A percentile compares a stretch with the other conserved stretches of the same genome.
Conservation (phyloP, 30 jellyfish, hydroid and myxozoan genomes). For the Pelagia noctiluca region DNA sequence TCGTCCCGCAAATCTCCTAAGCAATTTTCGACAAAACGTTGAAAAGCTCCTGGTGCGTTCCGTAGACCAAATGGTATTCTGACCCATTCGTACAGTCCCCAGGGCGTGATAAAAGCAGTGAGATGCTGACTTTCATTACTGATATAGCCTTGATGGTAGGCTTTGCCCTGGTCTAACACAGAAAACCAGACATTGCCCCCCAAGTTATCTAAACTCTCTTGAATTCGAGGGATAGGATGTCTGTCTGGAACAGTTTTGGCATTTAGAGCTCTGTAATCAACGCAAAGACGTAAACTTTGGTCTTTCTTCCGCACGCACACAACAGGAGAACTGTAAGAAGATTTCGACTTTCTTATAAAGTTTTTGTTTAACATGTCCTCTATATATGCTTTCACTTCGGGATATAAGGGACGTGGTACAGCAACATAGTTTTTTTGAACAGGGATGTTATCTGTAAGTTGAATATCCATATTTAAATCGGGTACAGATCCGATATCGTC, state of each 20-base stretch:
- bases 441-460: slow-evolving; percentile 46
- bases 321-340: slow-evolving; percentile 54
- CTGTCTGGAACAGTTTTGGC: slow-evolving; percentile 60
- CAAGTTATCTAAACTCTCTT: slow-evolving; percentile 31
- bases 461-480: slow-evolving; percentile 36
- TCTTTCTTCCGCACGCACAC: slow-evolving; percentile 56
- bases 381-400: slow-evolving; percentile 51
- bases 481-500: slow-evolving; percentile 46
- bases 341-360: slow-evolving; percentile 36
- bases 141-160: slow-evolving; percentile 40
- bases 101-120: slow-evolving; percentile 40
- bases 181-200: slow-evolving; percentile 61
- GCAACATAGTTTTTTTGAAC: slow-evolving; percentile 44
- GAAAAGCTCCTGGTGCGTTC: slow-evolving; percentile 46
- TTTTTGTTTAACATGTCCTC: slow-evolving; percentile 42
- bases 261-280: slow-evolving; percentile 33
- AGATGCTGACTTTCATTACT: slow-evolving; percentile 10
- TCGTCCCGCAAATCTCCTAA: slow-evolving; percentile 22
- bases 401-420: slow-evolving; percentile 45
- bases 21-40: slow-evolving; percentile 33
- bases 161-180: slow-evolving; percentile 31
- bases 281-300: slow-evolving; percentile 44
- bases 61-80: slow-evolving; percentile 34
- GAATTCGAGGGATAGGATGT: slow-evolving; percentile 38
- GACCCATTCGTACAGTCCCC: slow-evolving; percentile 39